A percentile compares a stretch with the other conserved stretches of the same genome.
phyloP scores from a whole-genome alignment of 2,797 vertebrate species.

The Potorous gilbertii region DNA sequence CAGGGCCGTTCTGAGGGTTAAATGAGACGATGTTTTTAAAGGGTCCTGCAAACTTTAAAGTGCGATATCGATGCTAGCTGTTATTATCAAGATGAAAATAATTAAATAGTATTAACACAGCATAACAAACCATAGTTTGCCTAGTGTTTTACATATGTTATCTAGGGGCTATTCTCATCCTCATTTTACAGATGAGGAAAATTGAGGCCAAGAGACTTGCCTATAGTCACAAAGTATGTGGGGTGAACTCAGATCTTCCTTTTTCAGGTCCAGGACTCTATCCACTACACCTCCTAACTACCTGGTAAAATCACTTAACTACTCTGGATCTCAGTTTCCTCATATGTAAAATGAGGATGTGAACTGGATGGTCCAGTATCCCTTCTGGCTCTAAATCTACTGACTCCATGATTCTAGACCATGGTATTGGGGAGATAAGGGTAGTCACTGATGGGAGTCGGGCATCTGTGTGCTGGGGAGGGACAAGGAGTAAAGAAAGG shows the following conservation, averaged over 20 bases:
- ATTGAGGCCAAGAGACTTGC: neutral
- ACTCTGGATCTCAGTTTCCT: neutral
- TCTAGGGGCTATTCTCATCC: neutral
- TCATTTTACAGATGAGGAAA: neutral
- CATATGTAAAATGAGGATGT: neutral
- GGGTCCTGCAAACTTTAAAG: neutral
- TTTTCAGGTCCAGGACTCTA: neutral
- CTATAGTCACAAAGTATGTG: neutral
- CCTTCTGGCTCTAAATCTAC: neutral
- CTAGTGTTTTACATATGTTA: neutral
- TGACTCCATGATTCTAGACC: neutral
- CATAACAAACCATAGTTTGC: neutral
- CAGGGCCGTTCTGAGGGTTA: neutral
- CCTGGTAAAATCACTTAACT: neutral
- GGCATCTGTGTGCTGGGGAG: neutral
- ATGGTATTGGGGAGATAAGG: neutral
- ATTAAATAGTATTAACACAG: too few relatives aligned
- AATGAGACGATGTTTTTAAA: neutral
- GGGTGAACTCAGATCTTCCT: neutral
- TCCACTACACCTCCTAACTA: neutral
- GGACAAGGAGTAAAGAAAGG: neutral
- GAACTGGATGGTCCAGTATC: neutral
- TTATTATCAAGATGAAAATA: neutral
- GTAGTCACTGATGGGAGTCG: neutral
- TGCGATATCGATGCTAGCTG: neutral